Evolutionary conservation across 2,888 invertebrate species (phyloP).

Genomic region (Cremastobaeus sp.): DNA sequence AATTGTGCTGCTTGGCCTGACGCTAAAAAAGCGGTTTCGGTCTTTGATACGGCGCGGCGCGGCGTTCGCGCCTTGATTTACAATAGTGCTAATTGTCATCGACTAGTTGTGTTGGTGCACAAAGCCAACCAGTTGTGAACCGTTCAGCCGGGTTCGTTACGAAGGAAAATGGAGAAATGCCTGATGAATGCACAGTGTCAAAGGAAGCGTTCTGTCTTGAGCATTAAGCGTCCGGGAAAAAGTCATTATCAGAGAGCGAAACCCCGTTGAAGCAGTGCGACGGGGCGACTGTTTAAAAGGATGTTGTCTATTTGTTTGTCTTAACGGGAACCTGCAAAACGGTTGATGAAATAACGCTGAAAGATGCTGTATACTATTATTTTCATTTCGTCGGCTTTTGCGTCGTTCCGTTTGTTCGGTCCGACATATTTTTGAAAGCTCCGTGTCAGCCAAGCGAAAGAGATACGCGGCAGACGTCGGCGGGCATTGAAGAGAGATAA

Average conservation of each 20-base stretch:
- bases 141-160: conserved; percentile 32
- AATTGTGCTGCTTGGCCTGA: too few species aligned
- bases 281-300: conserved; percentile 52
- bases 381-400: conserved; percentile 57
- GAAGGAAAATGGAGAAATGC: conserved; percentile 37
- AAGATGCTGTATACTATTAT: conserved; percentile 40
- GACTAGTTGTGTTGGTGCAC: conserved; percentile 36
- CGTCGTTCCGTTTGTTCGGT: conserved; percentile 64
- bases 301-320: conserved; percentile 67
- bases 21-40: too few species aligned
- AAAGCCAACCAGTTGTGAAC: conserved; percentile 44
- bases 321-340: conserved; percentile 63
- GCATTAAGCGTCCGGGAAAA: conserved; percentile 48
- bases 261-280: conserved; percentile 23
- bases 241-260: conserved; percentile 41
- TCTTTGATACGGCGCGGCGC: conserved; percentile 39
- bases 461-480: conserved; percentile 50
- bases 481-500: conserved; percentile 46
- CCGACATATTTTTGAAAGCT: conserved; percentile 70
- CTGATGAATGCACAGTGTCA: conserved; percentile 38
- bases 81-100: conserved; percentile 41
- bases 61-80: conserved; percentile 23
- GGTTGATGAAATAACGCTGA: conserved; percentile 59
- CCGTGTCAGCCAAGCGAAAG: conserved; percentile 61
- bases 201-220: conserved; percentile 47